Percentiles rank a stretch among this genome's conserved stretches.
Evolutionary conservation across 2,888 invertebrate genomes (phyloP).

Genomic region (Zygogramma bicolorata): DNA sequence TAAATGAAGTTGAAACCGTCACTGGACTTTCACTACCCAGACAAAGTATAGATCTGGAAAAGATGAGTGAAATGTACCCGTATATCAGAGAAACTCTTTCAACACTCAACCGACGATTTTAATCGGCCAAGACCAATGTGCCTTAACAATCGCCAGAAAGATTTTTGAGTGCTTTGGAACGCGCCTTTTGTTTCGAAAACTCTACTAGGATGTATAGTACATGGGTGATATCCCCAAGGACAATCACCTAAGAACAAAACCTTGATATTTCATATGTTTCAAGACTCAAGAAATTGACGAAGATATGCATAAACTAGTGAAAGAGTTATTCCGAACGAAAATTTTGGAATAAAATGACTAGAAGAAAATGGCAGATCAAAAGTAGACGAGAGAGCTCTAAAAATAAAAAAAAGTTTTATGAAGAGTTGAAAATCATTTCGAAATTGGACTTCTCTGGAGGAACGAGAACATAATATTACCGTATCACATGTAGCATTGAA

Average conservation of each 20-base stretch:
- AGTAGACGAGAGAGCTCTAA: background rate
- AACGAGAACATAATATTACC: background rate
- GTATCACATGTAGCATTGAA: background rate
- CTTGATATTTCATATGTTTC: conserved; percentile 9
- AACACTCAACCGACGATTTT: background rate
- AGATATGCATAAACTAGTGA: background rate
- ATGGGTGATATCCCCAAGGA: conserved; percentile 1
- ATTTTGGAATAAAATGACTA: background rate
- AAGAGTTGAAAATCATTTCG: background rate
- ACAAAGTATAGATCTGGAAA: background rate
- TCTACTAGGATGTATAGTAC: background rate
- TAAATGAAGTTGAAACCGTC: background rate
- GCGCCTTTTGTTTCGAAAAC: background rate
- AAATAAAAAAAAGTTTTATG: background rate
- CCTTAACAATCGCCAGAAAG: background rate
- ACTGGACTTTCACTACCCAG: background rate
- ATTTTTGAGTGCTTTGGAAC: background rate
- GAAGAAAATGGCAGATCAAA: background rate
- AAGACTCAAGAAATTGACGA: background rate
- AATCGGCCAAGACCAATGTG: background rate
- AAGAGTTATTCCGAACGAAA: background rate
- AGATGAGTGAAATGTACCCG: background rate
- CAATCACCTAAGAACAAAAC: background rate
- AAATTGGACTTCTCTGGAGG: background rate
- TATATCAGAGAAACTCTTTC: background rate